Conservation (phyloP, 37 sponge, comb jelly and placozoan genomes). For the Spongilla lacustris region DNA sequence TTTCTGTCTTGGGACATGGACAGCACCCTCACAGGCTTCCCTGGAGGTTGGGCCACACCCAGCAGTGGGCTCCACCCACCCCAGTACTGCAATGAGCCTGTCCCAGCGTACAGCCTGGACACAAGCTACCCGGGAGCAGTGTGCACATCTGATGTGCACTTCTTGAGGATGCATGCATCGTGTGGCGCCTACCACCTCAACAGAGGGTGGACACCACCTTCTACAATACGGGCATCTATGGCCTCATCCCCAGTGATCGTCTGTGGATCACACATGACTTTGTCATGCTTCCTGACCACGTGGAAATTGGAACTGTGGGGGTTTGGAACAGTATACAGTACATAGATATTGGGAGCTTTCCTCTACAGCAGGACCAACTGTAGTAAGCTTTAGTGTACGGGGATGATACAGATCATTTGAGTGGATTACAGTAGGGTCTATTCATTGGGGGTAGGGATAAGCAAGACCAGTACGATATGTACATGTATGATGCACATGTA, state of each 20-base stretch:
- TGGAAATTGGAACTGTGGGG: slow-evolving; percentile 41
- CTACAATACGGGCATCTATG: slow-evolving; percentile 56
- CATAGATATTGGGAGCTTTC: slow-evolving; percentile 24
- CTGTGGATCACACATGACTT: slow-evolving; percentile 57
- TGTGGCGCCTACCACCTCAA: slow-evolving; percentile 36
- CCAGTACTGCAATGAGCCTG: too few species aligned
- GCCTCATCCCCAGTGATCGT: slow-evolving; percentile 13
- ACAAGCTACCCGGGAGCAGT: too few species aligned
- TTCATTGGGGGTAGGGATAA: too few species aligned
- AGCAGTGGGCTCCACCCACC: too few species aligned
- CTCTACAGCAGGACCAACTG: neutral
- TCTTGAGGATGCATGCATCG: too few species aligned
- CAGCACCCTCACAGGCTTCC: slow-evolving; percentile 57
- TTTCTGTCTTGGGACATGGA: slow-evolving; percentile 65
- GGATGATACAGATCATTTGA: too few species aligned
- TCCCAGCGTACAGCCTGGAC: too few species aligned
- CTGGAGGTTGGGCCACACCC: neutral
- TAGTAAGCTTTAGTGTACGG: too few species aligned
- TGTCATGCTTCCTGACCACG: slow-evolving; percentile 61
- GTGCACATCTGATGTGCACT: too few species aligned
- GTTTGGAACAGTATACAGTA: slow-evolving; percentile 43
- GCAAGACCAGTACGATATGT: too few species aligned
- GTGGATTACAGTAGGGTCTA: too few species aligned
- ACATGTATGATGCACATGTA: too few species aligned
- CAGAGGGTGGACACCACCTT: slow-evolving; percentile 58